Percentiles rank a stretch among this genome's conserved stretches.
Evolutionary conservation across 2,797 vertebrate genomes (phyloP).

Genomic region (Benthosema pterotum): DNA sequence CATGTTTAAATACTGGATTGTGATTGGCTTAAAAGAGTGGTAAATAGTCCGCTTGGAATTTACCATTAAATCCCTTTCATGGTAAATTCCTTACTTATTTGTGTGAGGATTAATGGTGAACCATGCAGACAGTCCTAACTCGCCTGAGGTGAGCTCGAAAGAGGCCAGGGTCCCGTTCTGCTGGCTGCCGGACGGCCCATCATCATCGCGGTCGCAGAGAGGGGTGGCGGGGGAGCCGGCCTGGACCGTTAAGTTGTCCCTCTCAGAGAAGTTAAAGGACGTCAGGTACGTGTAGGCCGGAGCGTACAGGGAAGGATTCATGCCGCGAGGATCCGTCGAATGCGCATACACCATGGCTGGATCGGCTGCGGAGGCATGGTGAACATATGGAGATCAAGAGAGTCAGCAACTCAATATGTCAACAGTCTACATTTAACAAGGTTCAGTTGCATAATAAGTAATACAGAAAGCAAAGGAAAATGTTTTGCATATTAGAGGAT

Average conservation of each 20-base stretch:
- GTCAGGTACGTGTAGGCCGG: constrained; percentile 67
- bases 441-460: too few species aligned
- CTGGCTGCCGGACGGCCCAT: constrained; percentile 20
- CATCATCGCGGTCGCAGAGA: constrained; percentile 43
- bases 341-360: constrained; percentile 76
- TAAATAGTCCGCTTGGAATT: too few species aligned
- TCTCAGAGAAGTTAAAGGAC: constrained; percentile 78
- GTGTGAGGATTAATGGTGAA: too few species aligned
- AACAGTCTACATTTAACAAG: too few species aligned
- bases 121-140: constrained; percentile 48
- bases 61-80: too few species aligned
- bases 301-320: constrained; percentile 63
- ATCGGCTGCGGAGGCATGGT: constrained; percentile 59
- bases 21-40: too few species aligned
- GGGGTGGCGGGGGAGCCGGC: constrained; percentile 44
- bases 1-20: too few species aligned
- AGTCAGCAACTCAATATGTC: not conserved
- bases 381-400: constrained; percentile 18
- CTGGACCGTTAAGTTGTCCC: constrained; percentile 54
- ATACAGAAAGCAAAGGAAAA: too few species aligned
- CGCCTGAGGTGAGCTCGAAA: constrained; percentile 71
- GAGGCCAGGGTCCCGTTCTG: constrained; percentile 67
- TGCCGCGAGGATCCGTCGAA: constrained; percentile 63
- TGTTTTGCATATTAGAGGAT: too few species aligned
- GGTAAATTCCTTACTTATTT: too few species aligned